phyloP scores from a whole-genome alignment of 1,140 invertebrate species.

The Drosophila busckii region DNA sequence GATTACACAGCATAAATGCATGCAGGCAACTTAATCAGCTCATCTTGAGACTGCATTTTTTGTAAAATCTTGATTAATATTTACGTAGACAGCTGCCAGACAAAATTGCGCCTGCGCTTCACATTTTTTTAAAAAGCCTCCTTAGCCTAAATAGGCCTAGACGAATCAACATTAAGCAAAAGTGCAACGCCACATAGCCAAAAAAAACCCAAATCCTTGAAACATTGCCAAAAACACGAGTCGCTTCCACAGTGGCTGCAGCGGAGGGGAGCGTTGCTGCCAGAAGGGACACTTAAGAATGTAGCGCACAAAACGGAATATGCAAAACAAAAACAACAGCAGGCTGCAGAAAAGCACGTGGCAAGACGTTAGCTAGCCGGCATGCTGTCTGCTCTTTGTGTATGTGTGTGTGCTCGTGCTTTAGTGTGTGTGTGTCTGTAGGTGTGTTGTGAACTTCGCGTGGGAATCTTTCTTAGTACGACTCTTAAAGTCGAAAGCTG shows the following conservation, averaged over 20 bases:
- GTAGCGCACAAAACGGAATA: constrained; percentile 30
- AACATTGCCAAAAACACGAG: constrained; percentile 54
- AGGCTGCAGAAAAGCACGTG: constrained; percentile 41
- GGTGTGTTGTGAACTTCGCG: background rate
- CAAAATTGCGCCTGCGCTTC: constrained; percentile 58
- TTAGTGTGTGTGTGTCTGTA: background rate
- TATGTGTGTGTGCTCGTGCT: background rate
- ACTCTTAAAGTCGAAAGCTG: background rate
- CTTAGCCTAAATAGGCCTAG: constrained; percentile 55
- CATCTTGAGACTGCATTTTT: background rate
- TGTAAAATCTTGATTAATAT: constrained; percentile 7
- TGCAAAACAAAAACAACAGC: constrained; percentile 47
- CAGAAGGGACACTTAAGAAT: constrained; percentile 4
- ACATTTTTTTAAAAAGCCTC: constrained; percentile 16
- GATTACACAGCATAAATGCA: constrained; percentile 23
- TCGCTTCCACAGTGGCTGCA: constrained; percentile 32
- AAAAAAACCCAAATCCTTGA: constrained; percentile 37
- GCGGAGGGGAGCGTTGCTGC: background rate
- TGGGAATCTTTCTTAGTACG: too few relatives aligned
- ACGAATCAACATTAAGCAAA: constrained; percentile 68
- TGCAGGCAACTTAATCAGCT: constrained; percentile 23
- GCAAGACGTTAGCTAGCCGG: constrained; percentile 17
- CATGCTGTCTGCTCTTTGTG: constrained; percentile 6
- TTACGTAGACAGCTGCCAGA: constrained; percentile 3
- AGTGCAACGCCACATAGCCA: constrained; percentile 50